Conservation (phyloP, 2,113 vertebrate genomes). For the Lophochroa leadbeateri region DNA sequence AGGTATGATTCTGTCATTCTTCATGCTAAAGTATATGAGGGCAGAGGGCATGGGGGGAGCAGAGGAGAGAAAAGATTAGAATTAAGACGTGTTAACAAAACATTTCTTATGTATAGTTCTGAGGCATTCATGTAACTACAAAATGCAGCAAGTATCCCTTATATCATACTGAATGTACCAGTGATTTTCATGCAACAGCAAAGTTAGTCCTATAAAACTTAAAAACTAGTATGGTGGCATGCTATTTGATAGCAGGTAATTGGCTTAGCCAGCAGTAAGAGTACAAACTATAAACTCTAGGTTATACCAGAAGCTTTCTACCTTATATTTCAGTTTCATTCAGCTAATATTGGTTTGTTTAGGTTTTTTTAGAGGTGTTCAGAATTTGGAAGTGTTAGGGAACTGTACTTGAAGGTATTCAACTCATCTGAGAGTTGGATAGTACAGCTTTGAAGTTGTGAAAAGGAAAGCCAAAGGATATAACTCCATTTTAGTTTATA, state of each 20-base stretch:
- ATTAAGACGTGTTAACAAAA: neutral
- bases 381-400: neutral
- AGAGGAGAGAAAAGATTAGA: neutral
- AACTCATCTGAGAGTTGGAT: neutral
- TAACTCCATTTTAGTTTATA: neutral
- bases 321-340: neutral
- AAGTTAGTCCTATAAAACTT: neutral
- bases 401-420: neutral
- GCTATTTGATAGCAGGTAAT: neutral
- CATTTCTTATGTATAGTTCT: neutral
- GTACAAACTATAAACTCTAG: too few relatives aligned
- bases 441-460: neutral
- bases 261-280: neutral
- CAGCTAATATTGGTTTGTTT: neutral
- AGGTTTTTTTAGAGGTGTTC: neutral
- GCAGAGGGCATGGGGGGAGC: neutral
- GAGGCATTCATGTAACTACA: accelerated
- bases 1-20: neutral
- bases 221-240: accelerated
- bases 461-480: neutral
- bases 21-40: neutral
- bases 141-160: neutral
- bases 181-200: accelerated
- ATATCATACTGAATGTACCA: neutral
- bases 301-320: neutral